Percentiles rank a stretch among this genome's conserved stretches.
Conservation (phyloP, 2,888 invertebrate genomes). For the Epistrophe eligans region DNA sequence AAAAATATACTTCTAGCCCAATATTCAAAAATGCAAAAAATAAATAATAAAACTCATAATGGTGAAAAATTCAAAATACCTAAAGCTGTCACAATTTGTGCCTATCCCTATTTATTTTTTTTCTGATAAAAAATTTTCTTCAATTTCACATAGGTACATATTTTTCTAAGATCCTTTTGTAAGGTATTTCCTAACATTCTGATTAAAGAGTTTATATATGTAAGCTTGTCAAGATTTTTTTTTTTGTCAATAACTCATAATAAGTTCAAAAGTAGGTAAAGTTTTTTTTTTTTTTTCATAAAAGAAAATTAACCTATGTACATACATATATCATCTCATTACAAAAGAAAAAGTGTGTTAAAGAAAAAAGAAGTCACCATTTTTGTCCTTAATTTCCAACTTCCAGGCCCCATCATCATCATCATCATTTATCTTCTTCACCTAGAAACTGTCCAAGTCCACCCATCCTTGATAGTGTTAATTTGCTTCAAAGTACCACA, state of each 20-base stretch:
- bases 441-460: conserved; percentile 12
- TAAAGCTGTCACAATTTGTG: too few species aligned
- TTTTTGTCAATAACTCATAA: background rate
- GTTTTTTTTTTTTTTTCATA: background rate
- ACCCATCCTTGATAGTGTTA: conserved; percentile 45
- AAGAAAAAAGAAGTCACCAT: background rate
- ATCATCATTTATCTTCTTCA: conserved; percentile 41
- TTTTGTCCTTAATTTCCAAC: background rate
- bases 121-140: too few species aligned
- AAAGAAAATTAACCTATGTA: background rate
- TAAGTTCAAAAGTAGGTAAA: background rate
- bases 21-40: too few species aligned
- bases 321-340: too few species aligned
- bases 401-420: background rate
- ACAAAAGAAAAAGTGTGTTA: background rate
- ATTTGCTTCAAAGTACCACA: conserved; percentile 28
- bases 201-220: background rate
- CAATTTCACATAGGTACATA: too few species aligned
- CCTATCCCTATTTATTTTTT: too few species aligned
- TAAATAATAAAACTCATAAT: too few species aligned
- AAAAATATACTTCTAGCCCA: too few species aligned
- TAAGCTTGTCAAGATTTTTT: background rate
- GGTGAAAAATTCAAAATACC: too few species aligned
- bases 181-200: background rate
- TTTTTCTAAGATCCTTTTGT: too few species aligned